Evolutionary conservation across 2,888 invertebrate genomes (phyloP).

Genomic region (Scaptodrosophila latifasciaeformis): DNA sequence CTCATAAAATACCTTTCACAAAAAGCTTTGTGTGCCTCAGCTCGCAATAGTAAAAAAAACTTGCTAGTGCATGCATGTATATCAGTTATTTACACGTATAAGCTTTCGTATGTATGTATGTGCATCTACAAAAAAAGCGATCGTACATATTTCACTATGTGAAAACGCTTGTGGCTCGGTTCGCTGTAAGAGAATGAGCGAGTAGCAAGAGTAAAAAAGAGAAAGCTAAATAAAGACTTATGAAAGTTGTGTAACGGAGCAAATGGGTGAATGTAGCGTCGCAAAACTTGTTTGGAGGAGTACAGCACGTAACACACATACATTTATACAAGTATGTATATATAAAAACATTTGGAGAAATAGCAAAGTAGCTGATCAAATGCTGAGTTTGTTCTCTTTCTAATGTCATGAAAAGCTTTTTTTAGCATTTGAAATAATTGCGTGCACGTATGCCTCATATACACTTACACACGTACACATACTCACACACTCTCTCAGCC

Average conservation of each 20-base stretch:
- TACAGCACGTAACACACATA: not conserved
- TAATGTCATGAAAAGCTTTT: slow-evolving; percentile 62
- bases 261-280: not conserved
- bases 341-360: not conserved
- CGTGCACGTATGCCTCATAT: slow-evolving; percentile 24
- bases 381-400: slow-evolving; percentile 46
- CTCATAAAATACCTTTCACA: slow-evolving; percentile 26
- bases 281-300: not conserved
- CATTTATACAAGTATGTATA: not conserved
- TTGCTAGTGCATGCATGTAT: not conserved
- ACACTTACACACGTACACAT: slow-evolving; percentile 23
- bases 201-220: not conserved
- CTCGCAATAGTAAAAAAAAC: too few relatives aligned
- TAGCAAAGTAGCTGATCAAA: slow-evolving; percentile 3
- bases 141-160: slow-evolving; percentile 4
- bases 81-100: slow-evolving; percentile 40
- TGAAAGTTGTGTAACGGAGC: too few relatives aligned
- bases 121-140: slow-evolving; percentile 28
- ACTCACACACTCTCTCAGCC: slow-evolving; percentile 31
- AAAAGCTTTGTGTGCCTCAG: slow-evolving; percentile 27
- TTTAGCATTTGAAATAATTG: slow-evolving; percentile 54
- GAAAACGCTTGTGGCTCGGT: too few relatives aligned
- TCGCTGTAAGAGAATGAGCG: too few relatives aligned
- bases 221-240: too few relatives aligned
- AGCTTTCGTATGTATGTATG: slow-evolving; percentile 33